Conservation (phyloP, 2,113 vertebrate species). For the Papio anubis region DNA sequence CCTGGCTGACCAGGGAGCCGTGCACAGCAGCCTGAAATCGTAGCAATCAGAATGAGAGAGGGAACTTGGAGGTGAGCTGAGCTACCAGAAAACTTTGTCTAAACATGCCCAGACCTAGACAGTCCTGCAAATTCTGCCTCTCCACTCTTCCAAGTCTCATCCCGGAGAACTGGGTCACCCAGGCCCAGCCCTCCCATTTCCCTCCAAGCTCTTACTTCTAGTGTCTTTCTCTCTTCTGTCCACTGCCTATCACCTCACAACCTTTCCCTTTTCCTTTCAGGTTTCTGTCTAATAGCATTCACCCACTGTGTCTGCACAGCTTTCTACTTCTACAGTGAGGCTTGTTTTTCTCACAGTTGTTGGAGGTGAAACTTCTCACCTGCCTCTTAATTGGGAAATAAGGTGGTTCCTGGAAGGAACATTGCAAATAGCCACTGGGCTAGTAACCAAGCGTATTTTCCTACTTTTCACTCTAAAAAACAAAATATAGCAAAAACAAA, state of each 20-base stretch:
- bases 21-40: background rate
- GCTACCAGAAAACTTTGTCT: too few species aligned
- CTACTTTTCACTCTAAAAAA: background rate
- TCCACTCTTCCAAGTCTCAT: background rate
- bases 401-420: background rate
- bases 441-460: background rate
- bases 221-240: background rate
- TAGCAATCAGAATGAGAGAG: background rate
- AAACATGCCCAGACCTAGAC: background rate
- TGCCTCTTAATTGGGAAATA: background rate
- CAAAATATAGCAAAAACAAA: background rate
- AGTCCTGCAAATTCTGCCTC: background rate
- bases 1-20: background rate
- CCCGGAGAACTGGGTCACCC: background rate
- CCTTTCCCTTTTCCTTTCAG: background rate
- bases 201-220: background rate
- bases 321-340: background rate
- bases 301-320: background rate
- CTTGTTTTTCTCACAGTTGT: background rate
- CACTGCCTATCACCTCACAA: background rate
- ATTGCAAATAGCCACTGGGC: background rate
- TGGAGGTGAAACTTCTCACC: background rate
- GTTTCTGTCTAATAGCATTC: background rate
- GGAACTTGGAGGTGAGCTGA: background rate
- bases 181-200: background rate